Conservation (phyloP, 2,113 vertebrate genomes). For the Coracopsis vasa region DNA sequence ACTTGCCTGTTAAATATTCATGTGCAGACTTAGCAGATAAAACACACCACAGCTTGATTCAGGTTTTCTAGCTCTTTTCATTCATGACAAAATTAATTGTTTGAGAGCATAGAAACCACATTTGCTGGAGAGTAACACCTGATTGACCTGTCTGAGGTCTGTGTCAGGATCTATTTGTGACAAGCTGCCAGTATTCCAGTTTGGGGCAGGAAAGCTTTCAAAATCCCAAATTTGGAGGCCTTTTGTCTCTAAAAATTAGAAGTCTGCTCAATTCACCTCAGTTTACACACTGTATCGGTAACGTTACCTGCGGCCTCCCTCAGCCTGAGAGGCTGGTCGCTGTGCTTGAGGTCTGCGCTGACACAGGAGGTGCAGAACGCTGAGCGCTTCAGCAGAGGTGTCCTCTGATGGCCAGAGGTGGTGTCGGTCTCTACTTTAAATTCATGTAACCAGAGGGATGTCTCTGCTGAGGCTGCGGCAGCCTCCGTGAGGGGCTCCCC, state of each 20-base stretch:
- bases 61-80: not conserved
- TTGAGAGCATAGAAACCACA: not conserved
- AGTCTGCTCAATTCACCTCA: accelerated
- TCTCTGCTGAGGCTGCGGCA: too few relatives aligned
- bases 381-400: not conserved
- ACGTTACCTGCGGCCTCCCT: accelerated
- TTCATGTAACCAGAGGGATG: accelerated
- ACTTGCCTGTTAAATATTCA: not conserved
- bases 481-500: not conserved
- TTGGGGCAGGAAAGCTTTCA: not conserved
- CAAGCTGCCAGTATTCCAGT: not conserved
- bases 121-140: not conserved
- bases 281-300: accelerated
- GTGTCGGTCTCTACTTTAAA: not conserved
- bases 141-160: not conserved
- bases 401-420: not conserved
- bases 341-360: too few relatives aligned
- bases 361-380: accelerated
- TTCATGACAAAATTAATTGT: not conserved
- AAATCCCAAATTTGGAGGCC: not conserved
- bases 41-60: not conserved
- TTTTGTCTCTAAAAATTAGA: not conserved
- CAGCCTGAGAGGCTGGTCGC: not conserved
- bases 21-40: not conserved
- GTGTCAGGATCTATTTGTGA: not conserved